Conservation (phyloP, 2,797 vertebrate genomes). For the Galagoides demidoff region DNA sequence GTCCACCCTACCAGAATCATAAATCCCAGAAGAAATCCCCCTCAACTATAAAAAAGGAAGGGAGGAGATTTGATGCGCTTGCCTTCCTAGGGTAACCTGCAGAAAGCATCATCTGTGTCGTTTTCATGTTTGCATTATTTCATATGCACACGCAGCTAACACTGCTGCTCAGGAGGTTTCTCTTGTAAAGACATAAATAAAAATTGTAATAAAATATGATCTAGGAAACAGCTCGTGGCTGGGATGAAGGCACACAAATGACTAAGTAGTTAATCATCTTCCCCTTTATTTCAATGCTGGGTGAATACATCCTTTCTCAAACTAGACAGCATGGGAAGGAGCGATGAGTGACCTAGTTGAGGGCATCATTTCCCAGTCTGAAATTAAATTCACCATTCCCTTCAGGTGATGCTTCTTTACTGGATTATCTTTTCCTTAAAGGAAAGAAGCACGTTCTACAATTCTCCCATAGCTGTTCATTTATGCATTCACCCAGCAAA, state of each 20-base stretch:
- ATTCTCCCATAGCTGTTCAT: background rate
- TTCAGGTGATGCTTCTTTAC: background rate
- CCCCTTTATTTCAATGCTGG: background rate
- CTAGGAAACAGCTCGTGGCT: constrained; percentile 47
- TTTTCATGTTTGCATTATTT: constrained; percentile 19
- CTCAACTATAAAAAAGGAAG: background rate
- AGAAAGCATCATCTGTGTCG: background rate
- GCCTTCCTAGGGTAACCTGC: background rate
- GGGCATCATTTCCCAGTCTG: background rate
- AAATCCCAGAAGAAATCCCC: background rate
- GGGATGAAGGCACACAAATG: constrained; percentile 43
- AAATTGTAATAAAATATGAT: constrained; percentile 56
- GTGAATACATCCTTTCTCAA: background rate
- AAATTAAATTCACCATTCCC: background rate
- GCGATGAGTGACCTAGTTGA: background rate
- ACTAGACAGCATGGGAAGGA: background rate
- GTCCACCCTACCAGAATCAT: background rate
- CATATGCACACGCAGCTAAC: background rate
- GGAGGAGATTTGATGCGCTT: background rate
- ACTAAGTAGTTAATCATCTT: constrained; percentile 37
- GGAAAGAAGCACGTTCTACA: background rate
- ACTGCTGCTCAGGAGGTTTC: background rate
- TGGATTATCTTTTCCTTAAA: background rate
- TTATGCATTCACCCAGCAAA: background rate
- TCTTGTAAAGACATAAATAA: constrained; percentile 46